Percentiles rank a stretch among this genome's conserved stretches.
Evolutionary conservation across 2,797 vertebrate species (phyloP).

Genomic region (Microtus obscurus): DNA sequence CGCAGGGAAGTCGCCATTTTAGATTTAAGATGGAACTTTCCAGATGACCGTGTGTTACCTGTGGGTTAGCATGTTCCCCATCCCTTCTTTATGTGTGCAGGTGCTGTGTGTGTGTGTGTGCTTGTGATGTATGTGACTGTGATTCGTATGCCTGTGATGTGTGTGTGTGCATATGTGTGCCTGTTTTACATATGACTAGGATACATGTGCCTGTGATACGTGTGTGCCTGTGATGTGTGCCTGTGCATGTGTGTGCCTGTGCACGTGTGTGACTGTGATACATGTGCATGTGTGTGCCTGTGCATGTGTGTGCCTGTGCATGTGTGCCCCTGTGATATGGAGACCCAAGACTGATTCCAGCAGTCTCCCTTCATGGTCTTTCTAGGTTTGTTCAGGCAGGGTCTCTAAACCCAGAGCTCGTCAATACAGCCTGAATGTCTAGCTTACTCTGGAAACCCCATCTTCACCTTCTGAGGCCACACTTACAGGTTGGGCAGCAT

Average conservation of each 20-base stretch:
- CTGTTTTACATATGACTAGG: neutral
- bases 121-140: neutral
- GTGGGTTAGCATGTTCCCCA: neutral
- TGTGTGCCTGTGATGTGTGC: too few relatives aligned
- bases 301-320: neutral
- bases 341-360: neutral
- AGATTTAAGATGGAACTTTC: neutral
- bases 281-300: neutral
- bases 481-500: neutral
- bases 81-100: neutral
- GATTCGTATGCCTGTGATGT: neutral
- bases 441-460: neutral
- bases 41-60: neutral
- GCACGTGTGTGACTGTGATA: neutral
- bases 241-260: neutral
- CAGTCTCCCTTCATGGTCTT: neutral
- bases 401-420: neutral
- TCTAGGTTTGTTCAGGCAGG: neutral
- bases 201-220: neutral
- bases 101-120: neutral
- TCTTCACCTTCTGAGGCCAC: neutral
- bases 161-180: too few relatives aligned
- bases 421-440: neutral
- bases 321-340: neutral
- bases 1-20: neutral